Conservation (phyloP, 2,888 invertebrate genomes). For the Drymonia ruficornis region DNA sequence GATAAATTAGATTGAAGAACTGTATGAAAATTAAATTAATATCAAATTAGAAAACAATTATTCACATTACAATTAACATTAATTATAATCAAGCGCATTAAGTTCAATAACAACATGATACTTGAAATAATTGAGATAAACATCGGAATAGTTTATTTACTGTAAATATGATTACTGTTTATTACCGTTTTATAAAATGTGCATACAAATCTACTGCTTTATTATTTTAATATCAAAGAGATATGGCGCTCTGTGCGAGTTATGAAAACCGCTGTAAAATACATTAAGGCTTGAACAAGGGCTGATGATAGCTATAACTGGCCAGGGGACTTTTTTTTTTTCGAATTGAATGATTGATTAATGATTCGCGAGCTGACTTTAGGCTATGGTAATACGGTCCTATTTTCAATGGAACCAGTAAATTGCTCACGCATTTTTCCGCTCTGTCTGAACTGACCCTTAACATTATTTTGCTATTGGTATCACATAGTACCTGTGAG, state of each 20-base stretch:
- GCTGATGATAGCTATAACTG: too few relatives aligned
- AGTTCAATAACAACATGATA: slow-evolving; percentile 40
- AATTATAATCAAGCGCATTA: slow-evolving; percentile 37
- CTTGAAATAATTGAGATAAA: slow-evolving; percentile 47
- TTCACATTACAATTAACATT: slow-evolving; percentile 1
- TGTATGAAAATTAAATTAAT: background rate
- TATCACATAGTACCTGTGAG: too few relatives aligned
- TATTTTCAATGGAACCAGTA: too few relatives aligned
- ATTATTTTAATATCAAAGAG: slow-evolving; percentile 45
- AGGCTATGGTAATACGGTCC: too few relatives aligned
- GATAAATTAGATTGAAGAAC: too few relatives aligned
- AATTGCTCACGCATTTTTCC: too few relatives aligned
- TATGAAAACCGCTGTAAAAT: slow-evolving; percentile 41
- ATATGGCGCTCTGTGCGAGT: slow-evolving; percentile 40
- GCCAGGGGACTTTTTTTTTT: too few relatives aligned
- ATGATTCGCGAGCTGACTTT: too few relatives aligned
- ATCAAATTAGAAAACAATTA: background rate
- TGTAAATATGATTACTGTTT: slow-evolving; percentile 48
- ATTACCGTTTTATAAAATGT: slow-evolving; percentile 42
- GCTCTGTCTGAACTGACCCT: too few relatives aligned
- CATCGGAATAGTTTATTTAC: slow-evolving; percentile 47
- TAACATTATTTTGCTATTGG: too few relatives aligned
- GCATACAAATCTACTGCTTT: slow-evolving; percentile 53
- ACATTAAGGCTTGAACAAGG: too few relatives aligned
- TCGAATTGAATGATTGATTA: too few relatives aligned